Evolutionary conservation across 2,888 invertebrate species (phyloP), one percentile per base, ranked within the genome.

Genomic region (Acrobasis consociella): DNA sequence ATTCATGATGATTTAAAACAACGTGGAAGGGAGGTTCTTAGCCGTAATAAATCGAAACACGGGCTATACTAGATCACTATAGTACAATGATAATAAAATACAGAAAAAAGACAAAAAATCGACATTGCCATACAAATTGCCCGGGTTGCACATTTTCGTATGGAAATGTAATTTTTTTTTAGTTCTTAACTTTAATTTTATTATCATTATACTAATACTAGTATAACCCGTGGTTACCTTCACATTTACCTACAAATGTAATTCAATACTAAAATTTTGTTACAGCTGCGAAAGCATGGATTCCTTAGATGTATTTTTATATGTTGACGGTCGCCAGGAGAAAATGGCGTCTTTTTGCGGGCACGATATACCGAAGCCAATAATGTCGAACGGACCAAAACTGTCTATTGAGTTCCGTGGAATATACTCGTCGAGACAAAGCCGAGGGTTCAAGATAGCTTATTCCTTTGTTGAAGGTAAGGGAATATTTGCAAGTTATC

Each of bases 351-450:
- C 96, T 58, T 97, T 97, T 82, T 99, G 99, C 85, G 98, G 97
- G 11, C 94, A 93, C 67, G 95, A 95, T 66, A 86, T 95, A 72
- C 98, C 98, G 9, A 96, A 96, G 75, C 97, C 97, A 72, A 94
- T 99, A 77, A 99, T 99, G 98, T 98, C 98, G 69, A 97, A 96
- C 82, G 97, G 97, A 69, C 96, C 97, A 64, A 94, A 96, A 77
- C 91, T 99, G 81, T 95, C 96, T 71, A 89, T 99, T 51, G 97
- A 97, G 86, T 98, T 98, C 82, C 94, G 95, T 66, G 97, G 97
- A 53, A 93, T 95, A 69, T 93, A 94, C 78, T 96, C 96, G 13
- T 96, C 96, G 58, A 94, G 96, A 72, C 94, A 95, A 75, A 95
- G 96, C 72, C 95, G 96, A 72, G 98, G 98, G 60, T 98, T 98